Base-by-base conservation (phyloP, 2,113 vertebrate genomes). In the Bubo scandiacus region DNA sequence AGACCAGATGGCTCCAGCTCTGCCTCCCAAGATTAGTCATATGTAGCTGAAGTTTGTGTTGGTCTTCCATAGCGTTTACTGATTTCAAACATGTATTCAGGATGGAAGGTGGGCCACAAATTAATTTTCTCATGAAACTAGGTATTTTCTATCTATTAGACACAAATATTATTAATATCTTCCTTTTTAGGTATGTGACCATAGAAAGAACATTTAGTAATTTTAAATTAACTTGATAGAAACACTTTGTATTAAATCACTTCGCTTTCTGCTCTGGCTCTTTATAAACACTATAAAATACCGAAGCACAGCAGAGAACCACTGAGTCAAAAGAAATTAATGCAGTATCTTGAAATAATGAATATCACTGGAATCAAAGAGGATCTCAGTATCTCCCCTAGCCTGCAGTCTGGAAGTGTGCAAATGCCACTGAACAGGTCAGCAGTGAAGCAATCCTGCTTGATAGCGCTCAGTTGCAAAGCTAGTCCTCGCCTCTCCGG, bases 391-490 rank as follows among this genome's bases (percentile, higher is more conserved):
- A 17, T 71, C 42, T 63, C 49, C 43, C 4, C 3, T 13, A 43
- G 29, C 87, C 84, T 90, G 45, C 20, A 70, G 47, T 74, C 38
- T 90, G 62, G 23, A 85, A 63, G 2, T 63, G 23, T 81, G 20
- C 26, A 61, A 77, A 80, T 68, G 81, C 43, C 54, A 63, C 65
- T 26, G 43, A 73, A 55, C 47, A 75, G 62, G 57, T 71, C 0
- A 10, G 18, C 18, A 42, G n/a, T 30, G 36, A 68, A 79, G 27
- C 26, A 29, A 15, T 38, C 27, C 49, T 78, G 43, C 22, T 57
- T 32, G 11, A 8, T 0, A n/a, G 27, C 0, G 1, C 66, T 51
- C 2, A 5, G 34, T 9, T 52, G 22, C 36, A 34, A 47, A 55
- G 57, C 45, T 47, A 36, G 22, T 14, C 23, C 47, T 70, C 75